Percentiles rank a stretch among this genome's conserved stretches.
Evolutionary conservation across 2,113 vertebrate species (phyloP).

Genomic region (Lasiurus borealis): DNA sequence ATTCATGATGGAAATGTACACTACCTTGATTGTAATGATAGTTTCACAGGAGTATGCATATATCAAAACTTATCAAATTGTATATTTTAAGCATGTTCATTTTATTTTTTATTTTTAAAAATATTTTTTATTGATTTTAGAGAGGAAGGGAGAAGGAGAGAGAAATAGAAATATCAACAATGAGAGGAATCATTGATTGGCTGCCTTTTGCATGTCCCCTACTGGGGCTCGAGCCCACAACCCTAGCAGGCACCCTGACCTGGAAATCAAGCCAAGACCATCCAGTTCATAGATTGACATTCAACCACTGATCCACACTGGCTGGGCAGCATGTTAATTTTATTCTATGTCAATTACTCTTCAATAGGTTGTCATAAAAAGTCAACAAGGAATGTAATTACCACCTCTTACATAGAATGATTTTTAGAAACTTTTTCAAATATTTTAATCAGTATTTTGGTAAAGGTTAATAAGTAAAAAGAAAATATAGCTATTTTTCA

Average conservation of each 20-base stretch:
- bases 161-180: too few species aligned
- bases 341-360: slow-evolving; percentile 4
- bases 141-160: too few species aligned
- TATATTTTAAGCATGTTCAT: not conserved
- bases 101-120: not conserved
- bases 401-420: not conserved
- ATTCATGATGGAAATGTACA: not conserved
- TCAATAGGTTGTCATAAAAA: slow-evolving; percentile 4
- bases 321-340: not conserved
- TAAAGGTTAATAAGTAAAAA: slow-evolving; percentile 27
- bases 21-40: not conserved
- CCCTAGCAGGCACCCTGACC: too few species aligned
- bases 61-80: not conserved
- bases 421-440: slow-evolving; percentile 31
- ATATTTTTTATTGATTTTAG: too few species aligned
- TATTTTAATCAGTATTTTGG: slow-evolving; percentile 52
- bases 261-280: too few species aligned
- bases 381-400: slow-evolving; percentile 30
- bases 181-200: too few species aligned
- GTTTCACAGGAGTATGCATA: not conserved
- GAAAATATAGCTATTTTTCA: not conserved
- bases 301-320: too few species aligned
- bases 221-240: too few species aligned
- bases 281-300: too few species aligned
- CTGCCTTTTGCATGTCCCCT: too few species aligned